Evolutionary conservation across 2,888 invertebrate genomes (phyloP), one percentile per base, ranked within the genome.

Genomic region (Emmelina monodactyla): DNA sequence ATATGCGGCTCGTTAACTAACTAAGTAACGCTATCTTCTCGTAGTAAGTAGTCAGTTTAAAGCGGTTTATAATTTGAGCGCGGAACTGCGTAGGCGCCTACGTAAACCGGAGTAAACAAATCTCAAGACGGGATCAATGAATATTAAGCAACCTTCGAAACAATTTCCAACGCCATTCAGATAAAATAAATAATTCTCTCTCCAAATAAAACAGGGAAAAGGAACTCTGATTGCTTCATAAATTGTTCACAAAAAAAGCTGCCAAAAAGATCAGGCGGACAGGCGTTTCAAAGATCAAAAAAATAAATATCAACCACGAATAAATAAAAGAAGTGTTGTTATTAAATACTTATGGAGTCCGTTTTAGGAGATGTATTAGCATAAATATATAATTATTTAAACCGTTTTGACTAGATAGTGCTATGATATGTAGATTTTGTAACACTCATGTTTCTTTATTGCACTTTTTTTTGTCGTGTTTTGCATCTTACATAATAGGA

Each of bases 221-320:
- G 61, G 61, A 65, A 61, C 63, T 61, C 58, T 68, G 72, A 72
- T 73, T 72, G 70, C 67, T 65, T 70, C 71, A 71, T 72, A 75
- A 73, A 72, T 75, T 72, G 70, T 64, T n/a, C n/a, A n/a, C 64
- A 66, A 62, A 64, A 63, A 50, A 58, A 54, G 50, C 51, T 52
- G 51, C 54, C 57, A 58, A 63, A 60, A 56, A 56, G 57, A 62
- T 63, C 62, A 55, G 58, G 53, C 50, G 49, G 49, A 52, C 47
- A 51, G 58, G 53, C 61, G 5, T 25, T 25, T 25, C n/a, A 25
- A 10, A 25, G 25, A 25, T 25, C 30, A 35, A 28, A 32, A 36
- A 33, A 31, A 38, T 38, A 36, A 36, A 40, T 37, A 33, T 34
- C 29, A 31, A 34, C 28, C 32, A 34, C 11, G 11, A 25, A 25